phyloP scores from a whole-genome alignment of 2,113 vertebrate genomes.

The Chloroceryle aenea region DNA sequence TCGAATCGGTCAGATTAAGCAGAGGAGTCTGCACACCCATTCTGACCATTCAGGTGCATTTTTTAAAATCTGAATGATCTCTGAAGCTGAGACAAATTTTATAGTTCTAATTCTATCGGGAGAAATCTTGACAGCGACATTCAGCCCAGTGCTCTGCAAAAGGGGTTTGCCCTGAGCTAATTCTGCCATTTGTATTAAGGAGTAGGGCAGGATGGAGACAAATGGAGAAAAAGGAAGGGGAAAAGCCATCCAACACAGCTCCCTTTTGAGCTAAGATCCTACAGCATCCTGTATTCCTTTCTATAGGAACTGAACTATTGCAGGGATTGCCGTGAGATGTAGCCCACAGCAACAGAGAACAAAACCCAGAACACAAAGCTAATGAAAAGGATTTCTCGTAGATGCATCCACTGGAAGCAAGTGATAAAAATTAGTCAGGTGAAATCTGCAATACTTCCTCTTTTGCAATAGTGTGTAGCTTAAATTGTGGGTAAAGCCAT shows the following conservation, averaged over 20 bases:
- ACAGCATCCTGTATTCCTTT: background rate
- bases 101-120: background rate
- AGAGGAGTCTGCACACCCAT: background rate
- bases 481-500: background rate
- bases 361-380: background rate
- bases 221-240: background rate
- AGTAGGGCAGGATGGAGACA: background rate
- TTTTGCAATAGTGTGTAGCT: background rate
- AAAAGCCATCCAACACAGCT: background rate
- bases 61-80: background rate
- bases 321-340: background rate
- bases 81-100: background rate
- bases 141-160: background rate
- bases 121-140: background rate
- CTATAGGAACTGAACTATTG: background rate
- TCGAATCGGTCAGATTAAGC: accelerated
- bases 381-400: background rate
- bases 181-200: background rate
- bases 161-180: background rate
- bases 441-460: background rate
- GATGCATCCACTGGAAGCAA: background rate
- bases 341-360: background rate
- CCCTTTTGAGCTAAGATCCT: background rate
- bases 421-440: accelerated
- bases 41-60: background rate